A percentile compares a stretch with the other conserved stretches of the same genome.
Evolutionary conservation across 1,140 invertebrate genomes (phyloP).

Genomic region (Ruditapes philippinarum): DNA sequence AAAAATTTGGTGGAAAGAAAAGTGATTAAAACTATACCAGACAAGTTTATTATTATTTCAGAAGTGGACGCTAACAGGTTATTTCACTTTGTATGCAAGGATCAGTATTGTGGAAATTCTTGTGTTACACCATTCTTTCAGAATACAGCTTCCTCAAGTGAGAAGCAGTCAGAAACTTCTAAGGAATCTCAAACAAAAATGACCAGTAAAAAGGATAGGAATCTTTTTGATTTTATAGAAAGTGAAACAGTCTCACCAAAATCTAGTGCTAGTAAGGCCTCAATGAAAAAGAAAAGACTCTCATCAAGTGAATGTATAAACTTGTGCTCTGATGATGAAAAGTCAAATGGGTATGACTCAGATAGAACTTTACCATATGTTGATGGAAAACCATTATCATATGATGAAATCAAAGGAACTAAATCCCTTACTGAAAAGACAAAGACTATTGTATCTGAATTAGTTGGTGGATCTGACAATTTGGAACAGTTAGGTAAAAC

Average conservation of each 20-base stretch:
- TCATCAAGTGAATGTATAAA: background rate
- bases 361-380: slow-evolving; percentile 21
- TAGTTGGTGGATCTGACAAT: background rate
- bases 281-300: background rate
- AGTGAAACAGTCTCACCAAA: background rate
- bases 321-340: slow-evolving; percentile 31
- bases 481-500: background rate
- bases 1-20: slow-evolving; percentile 11
- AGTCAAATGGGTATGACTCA: background rate
- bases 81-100: slow-evolving; percentile 26
- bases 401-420: background rate
- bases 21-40: background rate
- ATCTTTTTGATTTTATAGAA: slow-evolving; percentile 19
- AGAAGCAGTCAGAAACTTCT: background rate
- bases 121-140: slow-evolving; percentile 12
- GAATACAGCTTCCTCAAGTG: background rate
- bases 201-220: background rate
- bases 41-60: slow-evolving; percentile 13
- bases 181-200: background rate
- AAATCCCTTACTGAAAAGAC: background rate
- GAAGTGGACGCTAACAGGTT: slow-evolving; percentile 14
- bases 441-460: background rate
- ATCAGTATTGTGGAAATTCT: background rate
- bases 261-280: background rate
- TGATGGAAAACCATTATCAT: background rate